Conservation (phyloP, 1,140 invertebrate genomes). For the Ptiloglossa arizonensis region DNA sequence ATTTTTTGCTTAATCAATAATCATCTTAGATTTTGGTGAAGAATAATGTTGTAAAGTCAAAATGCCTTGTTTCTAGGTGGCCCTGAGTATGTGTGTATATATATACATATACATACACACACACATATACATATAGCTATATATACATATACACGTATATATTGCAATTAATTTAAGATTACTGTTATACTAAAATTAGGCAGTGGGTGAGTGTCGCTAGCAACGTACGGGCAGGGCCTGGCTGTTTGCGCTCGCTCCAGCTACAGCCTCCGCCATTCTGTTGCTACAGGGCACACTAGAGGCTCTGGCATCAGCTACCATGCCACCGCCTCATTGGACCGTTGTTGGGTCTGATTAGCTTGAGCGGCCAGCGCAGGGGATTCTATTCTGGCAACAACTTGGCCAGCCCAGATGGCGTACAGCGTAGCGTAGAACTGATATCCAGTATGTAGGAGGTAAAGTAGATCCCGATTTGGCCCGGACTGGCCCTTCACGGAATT, state of each 20-base stretch:
- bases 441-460: slow-evolving; percentile 76
- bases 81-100: slow-evolving; percentile 5
- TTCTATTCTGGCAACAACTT: slow-evolving; percentile 78
- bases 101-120: slow-evolving; percentile 9
- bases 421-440: slow-evolving; percentile 76
- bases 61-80: not conserved
- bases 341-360: slow-evolving; percentile 76
- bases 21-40: not conserved
- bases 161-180: slow-evolving; percentile 71
- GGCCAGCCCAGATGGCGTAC: slow-evolving; percentile 77
- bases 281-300: slow-evolving; percentile 78
- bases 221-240: slow-evolving; percentile 81
- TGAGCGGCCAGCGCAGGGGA: slow-evolving; percentile 76
- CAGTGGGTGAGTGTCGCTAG: slow-evolving; percentile 79
- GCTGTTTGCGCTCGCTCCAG: slow-evolving; percentile 80
- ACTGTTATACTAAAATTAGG: slow-evolving; percentile 78
- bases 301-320: slow-evolving; percentile 77
- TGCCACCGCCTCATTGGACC: slow-evolving; percentile 77
- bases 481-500: slow-evolving; percentile 71
- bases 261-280: slow-evolving; percentile 79
- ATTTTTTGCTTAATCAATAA: not conserved
- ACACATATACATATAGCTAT: slow-evolving; percentile 7
- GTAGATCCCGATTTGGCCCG: slow-evolving; percentile 72
- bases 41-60: not conserved
- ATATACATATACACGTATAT: slow-evolving; percentile 17